Evolutionary conservation across 1,140 invertebrate genomes (phyloP).

Genomic region (Drosophila trapezifrons): DNA sequence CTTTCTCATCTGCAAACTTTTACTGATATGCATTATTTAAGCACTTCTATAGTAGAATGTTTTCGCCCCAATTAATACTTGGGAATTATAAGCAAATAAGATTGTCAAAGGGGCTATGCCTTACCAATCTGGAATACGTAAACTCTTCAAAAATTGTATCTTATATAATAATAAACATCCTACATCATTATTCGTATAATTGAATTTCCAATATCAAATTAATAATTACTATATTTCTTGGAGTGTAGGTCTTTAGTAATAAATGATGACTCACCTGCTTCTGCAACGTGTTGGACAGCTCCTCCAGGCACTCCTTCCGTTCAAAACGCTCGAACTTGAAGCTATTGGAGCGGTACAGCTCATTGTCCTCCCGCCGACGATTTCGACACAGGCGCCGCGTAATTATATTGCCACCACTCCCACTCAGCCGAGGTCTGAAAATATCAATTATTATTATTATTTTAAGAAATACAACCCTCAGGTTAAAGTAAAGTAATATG

Average conservation of each 20-base stretch:
- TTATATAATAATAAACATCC: too few relatives aligned
- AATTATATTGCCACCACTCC: slow-evolving; percentile 83
- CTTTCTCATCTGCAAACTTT: too few relatives aligned
- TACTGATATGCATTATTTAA: neutral
- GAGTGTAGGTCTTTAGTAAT: neutral
- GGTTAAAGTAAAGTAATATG: too few relatives aligned
- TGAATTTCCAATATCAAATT: too few relatives aligned
- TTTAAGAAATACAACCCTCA: too few relatives aligned
- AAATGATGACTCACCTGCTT: slow-evolving; percentile 85
- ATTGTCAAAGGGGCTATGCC: neutral
- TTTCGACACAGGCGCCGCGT: slow-evolving; percentile 89
- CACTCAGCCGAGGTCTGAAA: slow-evolving; percentile 65
- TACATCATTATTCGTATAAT: too few relatives aligned
- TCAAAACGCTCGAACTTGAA: slow-evolving; percentile 93
- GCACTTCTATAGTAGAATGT: neutral
- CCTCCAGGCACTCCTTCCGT: slow-evolving; percentile 87
- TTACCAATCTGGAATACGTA: too few relatives aligned
- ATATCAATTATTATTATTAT: neutral
- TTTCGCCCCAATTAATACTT: neutral
- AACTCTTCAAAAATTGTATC: too few relatives aligned
- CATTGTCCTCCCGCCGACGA: slow-evolving; percentile 89
- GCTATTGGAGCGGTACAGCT: slow-evolving; percentile 92
- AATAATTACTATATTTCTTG: too few relatives aligned
- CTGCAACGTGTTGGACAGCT: slow-evolving; percentile 84
- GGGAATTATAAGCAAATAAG: neutral